phyloP scores from a whole-genome alignment of 2,888 invertebrate species.

The Tachystola acroxantha region DNA sequence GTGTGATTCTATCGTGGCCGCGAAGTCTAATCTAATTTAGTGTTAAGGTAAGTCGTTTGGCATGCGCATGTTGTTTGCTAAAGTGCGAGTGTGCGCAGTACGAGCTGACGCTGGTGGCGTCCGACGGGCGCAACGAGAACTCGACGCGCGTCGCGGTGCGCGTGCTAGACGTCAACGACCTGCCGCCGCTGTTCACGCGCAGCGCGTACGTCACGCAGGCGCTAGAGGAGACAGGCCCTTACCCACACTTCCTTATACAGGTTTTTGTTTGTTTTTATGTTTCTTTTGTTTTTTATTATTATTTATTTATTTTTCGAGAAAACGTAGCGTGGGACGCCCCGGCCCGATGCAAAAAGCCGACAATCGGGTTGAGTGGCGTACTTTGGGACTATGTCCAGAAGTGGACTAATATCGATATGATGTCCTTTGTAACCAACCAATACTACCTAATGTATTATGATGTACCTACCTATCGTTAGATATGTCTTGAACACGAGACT shows the following conservation, averaged over 20 bases:
- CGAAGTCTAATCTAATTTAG: too few species aligned
- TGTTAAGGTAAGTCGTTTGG: too few species aligned
- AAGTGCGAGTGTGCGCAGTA: constrained; percentile 81
- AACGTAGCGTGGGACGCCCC: too few species aligned
- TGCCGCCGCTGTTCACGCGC: constrained; percentile 89
- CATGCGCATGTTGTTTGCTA: constrained; percentile 69
- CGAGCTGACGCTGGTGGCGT: constrained; percentile 92
- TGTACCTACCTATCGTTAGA: too few species aligned
- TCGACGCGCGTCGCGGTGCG: constrained; percentile 89
- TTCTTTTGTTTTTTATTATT: constrained; percentile 37
- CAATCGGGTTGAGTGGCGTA: too few species aligned
- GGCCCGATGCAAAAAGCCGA: too few species aligned
- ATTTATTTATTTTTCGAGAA: constrained; percentile 10
- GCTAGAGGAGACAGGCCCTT: constrained; percentile 87
- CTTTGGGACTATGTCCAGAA: too few species aligned
- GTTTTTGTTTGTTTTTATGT: constrained; percentile 67
- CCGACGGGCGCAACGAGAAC: constrained; percentile 94
- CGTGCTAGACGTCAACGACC: constrained; percentile 92
- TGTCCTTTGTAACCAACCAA: too few species aligned
- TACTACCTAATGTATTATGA: too few species aligned
- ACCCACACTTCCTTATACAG: constrained; percentile 85
- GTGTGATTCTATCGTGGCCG: too few species aligned
- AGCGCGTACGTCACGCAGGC: constrained; percentile 84
- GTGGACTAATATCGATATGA: too few species aligned
- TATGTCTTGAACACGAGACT: too few species aligned